A percentile compares a stretch with the other conserved stretches of the same genome.
Evolutionary conservation across 1,140 invertebrate species (phyloP).

Genomic region (Drosophila yakuba): DNA sequence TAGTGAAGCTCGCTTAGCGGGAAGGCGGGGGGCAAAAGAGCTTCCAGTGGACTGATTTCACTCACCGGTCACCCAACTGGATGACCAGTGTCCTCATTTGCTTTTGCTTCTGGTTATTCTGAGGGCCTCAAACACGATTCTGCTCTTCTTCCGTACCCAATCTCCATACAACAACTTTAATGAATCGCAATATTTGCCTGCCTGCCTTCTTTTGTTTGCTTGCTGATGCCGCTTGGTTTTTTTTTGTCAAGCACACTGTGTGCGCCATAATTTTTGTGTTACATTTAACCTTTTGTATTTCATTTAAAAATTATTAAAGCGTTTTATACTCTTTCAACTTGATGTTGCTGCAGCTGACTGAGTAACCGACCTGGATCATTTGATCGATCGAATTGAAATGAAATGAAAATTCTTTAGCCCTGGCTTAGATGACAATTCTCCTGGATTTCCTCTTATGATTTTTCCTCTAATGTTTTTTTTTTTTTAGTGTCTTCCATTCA

Average conservation of each 20-base stretch:
- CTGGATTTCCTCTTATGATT: conserved; percentile 39
- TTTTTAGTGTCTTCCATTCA: conserved; percentile 2
- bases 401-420: conserved; percentile 54
- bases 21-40: conserved; percentile 4
- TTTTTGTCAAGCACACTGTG: conserved; percentile 72
- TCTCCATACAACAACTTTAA: conserved; percentile 24
- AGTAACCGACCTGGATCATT: conserved; percentile 22
- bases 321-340: conserved; percentile 70
- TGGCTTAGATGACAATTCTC: conserved; percentile 35
- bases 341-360: conserved; percentile 48
- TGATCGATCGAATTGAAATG: conserved; percentile 34
- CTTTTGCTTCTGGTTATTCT: background rate
- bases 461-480: conserved; percentile 3
- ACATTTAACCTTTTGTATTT: conserved; percentile 58
- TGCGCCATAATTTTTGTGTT: conserved; percentile 61
- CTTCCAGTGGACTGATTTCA: conserved; percentile 4
- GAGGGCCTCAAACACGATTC: conserved; percentile 19
- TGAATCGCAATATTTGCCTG: conserved; percentile 40
- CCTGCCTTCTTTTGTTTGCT: conserved; percentile 15
- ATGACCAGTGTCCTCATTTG: conserved; percentile 22
- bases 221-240: conserved; percentile 23
- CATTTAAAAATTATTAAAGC: conserved; percentile 81
- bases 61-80: background rate
- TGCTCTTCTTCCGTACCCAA: conserved; percentile 13
- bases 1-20: conserved; percentile 54